Base-by-base conservation (phyloP, 2,797 vertebrate genomes). In the Sebastes taczanowskii region DNA sequence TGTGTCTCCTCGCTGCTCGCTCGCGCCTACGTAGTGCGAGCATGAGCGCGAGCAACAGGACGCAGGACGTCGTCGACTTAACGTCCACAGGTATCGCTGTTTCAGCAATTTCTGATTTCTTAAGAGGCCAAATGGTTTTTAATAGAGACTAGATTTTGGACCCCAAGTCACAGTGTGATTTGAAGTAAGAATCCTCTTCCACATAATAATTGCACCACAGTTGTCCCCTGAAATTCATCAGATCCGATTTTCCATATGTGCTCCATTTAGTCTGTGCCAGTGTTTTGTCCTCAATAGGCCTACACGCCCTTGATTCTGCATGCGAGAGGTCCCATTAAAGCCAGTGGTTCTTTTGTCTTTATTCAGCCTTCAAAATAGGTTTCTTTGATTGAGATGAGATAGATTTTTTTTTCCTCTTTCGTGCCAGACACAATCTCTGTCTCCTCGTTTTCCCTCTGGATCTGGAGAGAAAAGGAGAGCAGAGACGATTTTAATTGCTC, bases 401-500 rank as follows among this genome's bases (percentile, higher is more conserved):
- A 71, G 60, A 59, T 68, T 80, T 81, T 78, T 78, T 75, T 70
- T 32, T 42, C 42, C 42, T 14, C 42, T 68, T 82, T 69, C 35
- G 75, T 83, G 79, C 80, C 86, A 93, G 91, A 91, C 88, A 87
- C 84, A 92, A 85, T 90, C 84, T 78, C 85, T 65, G 79, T 88
- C 86, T 89, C 74, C 74, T 18, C 5, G 27, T 90, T 83, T 90
- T 87, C 92, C 92, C 90, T 81, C 78, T 86, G 91, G 92, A 91
- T 80, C 82, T 56, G 74, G 53, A 74, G 49, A 85, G 74, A 91
- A 91, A 92, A 89, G 59, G 83, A 88, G 86, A 88, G 83, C 85
- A 89, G 65, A 79, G 84, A 78, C 53, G 60, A 80, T 90, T 94
- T 93, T 94, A 94, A 94, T 94, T 94, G 93, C 91, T 90, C 88